These are phyloP conservation scores for Trachelus stipa DNA, from an alignment of 2,888 invertebrate genomes.

Conservation along the genomic window DNA sequence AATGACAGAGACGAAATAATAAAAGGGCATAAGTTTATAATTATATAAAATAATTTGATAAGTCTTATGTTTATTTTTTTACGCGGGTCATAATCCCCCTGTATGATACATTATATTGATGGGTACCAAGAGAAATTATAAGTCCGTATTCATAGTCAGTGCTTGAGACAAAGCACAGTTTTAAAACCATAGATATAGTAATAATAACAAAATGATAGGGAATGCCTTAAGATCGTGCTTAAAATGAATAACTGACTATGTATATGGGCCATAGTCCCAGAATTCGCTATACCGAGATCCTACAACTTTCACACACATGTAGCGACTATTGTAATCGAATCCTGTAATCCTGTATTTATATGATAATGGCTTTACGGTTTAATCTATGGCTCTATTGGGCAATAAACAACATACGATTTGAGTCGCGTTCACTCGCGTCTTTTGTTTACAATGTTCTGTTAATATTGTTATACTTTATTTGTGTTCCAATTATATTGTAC, in stretches of 20 bases:
- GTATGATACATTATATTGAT: background rate
- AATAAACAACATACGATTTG: constrained; percentile 9
- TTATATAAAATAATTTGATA: background rate
- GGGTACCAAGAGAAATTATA: background rate
- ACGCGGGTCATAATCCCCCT: background rate
- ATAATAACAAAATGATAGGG: too few species aligned
- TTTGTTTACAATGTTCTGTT: background rate
- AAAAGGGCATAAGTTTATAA: background rate
- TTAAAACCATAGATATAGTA: too few species aligned
- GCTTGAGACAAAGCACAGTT: too few species aligned
- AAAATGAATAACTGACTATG: too few species aligned
- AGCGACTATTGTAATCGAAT: background rate
- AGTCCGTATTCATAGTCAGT: too few species aligned
- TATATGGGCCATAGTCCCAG: background rate
- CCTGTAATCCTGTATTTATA: background rate
- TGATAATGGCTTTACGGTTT: background rate
- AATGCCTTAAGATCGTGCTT: too few species aligned
- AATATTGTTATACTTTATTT: background rate
- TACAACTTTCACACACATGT: background rate
- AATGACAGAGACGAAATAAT: background rate
- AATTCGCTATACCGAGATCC: background rate
- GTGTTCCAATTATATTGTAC: background rate
- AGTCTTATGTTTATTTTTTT: constrained; percentile 14
- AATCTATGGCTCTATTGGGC: background rate
- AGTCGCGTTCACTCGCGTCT: background rate